Percentiles rank a stretch among this genome's conserved stretches.
These are phyloP conservation scores for Pristiophorus japonicus DNA, from an alignment of 2,113 vertebrate species.

Conservation along the genomic window DNA sequence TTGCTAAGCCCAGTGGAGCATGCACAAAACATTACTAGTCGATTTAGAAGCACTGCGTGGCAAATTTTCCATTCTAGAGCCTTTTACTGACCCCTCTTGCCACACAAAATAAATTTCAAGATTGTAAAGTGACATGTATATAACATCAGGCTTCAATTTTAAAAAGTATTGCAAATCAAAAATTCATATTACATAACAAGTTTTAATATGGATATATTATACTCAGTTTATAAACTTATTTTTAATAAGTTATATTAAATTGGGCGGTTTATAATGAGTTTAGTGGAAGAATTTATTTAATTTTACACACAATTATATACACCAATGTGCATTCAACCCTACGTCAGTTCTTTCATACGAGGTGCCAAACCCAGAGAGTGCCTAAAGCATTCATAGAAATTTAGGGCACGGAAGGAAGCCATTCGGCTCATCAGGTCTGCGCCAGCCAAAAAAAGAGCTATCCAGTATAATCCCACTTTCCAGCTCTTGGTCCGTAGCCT, in stretches of 20 bases:
- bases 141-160: neutral
- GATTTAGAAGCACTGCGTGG: neutral
- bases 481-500: too few relatives aligned
- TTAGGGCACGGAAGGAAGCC: too few relatives aligned
- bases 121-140: neutral
- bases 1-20: neutral
- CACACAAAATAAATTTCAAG: neutral
- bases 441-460: too few relatives aligned
- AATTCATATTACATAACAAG: neutral
- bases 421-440: too few relatives aligned
- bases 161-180: neutral
- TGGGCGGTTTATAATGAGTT: neutral
- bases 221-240: neutral
- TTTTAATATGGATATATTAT: neutral
- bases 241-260: neutral
- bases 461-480: too few relatives aligned
- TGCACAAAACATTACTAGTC: neutral
- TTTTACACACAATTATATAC: neutral
- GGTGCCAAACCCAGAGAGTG: neutral
- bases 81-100: neutral
- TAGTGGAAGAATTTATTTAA: neutral
- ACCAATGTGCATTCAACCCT: neutral
- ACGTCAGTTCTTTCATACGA: neutral
- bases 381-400: neutral
- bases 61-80: neutral